Evolutionary conservation across 2,888 invertebrate species (phyloP).

Genomic region (Microdon myrmicae): DNA sequence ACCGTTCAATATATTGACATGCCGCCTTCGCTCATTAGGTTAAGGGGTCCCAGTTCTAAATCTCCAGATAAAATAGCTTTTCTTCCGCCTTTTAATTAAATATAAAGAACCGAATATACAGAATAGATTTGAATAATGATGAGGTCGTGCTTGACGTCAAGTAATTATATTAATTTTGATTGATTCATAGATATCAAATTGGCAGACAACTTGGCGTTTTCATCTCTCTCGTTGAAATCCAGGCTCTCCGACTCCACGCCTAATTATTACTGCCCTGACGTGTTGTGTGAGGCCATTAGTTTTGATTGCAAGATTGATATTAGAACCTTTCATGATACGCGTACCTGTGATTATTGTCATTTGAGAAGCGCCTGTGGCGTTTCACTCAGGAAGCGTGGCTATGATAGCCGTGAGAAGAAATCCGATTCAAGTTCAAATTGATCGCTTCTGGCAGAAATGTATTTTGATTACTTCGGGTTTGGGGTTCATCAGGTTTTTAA

Average conservation of each 20-base stretch:
- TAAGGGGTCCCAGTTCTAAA: no score
- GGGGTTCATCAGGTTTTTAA: constrained; percentile 4
- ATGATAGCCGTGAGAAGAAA: no score
- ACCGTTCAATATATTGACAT: no score
- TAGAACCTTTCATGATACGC: background rate
- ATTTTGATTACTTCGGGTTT: background rate
- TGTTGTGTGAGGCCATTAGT: no score
- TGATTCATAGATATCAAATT: background rate
- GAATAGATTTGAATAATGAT: no score
- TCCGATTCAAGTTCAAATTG: background rate
- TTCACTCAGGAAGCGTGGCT: constrained; percentile 2
- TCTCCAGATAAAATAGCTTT: no score
- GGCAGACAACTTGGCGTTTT: constrained; percentile 24
- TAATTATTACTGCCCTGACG: no score
- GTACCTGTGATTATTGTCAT: background rate
- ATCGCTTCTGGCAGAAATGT: background rate
- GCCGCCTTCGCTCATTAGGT: no score
- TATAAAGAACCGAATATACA: no score
- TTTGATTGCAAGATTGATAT: no score
- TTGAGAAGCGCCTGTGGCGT: background rate
- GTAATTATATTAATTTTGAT: background rate
- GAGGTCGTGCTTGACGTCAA: background rate
- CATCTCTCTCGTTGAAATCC: no score
- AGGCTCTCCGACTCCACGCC: no score
- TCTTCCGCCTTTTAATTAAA: constrained; percentile 16